phyloP scores from a whole-genome alignment of 2,797 vertebrate genomes.

The Semotilus atromaculatus region DNA sequence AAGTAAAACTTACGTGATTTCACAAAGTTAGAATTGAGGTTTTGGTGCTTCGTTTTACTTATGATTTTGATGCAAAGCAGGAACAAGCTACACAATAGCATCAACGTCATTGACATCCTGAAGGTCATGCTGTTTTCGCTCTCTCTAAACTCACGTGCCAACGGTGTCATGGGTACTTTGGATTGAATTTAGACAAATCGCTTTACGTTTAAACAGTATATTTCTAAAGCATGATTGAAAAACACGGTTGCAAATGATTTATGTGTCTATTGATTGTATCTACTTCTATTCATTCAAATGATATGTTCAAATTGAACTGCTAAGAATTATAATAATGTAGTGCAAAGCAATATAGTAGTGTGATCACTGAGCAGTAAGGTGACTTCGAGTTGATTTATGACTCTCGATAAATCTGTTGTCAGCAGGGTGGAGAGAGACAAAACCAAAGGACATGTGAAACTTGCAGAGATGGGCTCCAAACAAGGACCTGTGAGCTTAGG shows the following conservation, averaged over 20 bases:
- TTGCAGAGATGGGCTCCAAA: conserved; percentile 61
- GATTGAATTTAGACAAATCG: not conserved
- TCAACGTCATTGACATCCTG: not conserved
- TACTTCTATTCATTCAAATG: not conserved
- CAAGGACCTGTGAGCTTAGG: conserved; percentile 68
- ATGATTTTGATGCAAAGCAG: not conserved
- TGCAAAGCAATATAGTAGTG: conserved; percentile 6
- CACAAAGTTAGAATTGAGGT: not conserved
- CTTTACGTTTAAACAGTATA: conserved; percentile 16
- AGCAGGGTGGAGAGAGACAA: conserved; percentile 52
- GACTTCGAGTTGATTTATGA: conserved; percentile 34
- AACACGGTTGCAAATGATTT: not conserved
- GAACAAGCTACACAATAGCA: not conserved
- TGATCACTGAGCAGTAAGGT: not conserved
- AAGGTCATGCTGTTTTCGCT: conserved; percentile 26
- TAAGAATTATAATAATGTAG: not conserved
- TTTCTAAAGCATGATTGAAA: not conserved
- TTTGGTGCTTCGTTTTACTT: not conserved
- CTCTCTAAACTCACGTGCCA: not conserved
- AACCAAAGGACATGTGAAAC: conserved; percentile 65
- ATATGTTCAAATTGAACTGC: not conserved
- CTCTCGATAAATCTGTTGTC: conserved; percentile 51
- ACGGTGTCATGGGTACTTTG: not conserved
- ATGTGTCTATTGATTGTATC: not conserved
- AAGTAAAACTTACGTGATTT: not conserved